A percentile compares a stretch with the other conserved stretches of the same genome.
These are phyloP conservation scores for Buathra laborator DNA, from an alignment of 2,888 invertebrate genomes.

Conservation along the genomic window DNA sequence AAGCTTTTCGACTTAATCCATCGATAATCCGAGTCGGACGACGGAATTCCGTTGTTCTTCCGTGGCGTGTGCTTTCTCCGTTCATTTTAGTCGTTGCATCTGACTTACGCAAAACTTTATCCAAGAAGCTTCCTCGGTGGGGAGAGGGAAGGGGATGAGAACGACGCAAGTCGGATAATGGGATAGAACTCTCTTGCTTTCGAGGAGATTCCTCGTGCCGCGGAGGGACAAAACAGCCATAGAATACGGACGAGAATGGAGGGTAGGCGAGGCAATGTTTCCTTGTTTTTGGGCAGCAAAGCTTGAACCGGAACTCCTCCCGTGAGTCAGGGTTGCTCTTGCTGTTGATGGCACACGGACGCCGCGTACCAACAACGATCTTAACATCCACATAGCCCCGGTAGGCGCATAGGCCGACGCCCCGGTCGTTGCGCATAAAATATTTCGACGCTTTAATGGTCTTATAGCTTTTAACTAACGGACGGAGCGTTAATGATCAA, in stretches of 20 bases:
- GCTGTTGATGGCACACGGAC: slow-evolving; percentile 38
- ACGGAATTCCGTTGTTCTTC: slow-evolving; percentile 30
- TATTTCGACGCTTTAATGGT: slow-evolving; percentile 81
- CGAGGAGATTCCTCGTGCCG: slow-evolving; percentile 45
- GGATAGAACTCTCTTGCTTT: slow-evolving; percentile 59
- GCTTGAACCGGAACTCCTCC: slow-evolving; percentile 49
- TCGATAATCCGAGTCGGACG: slow-evolving; percentile 66
- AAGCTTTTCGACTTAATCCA: slow-evolving; percentile 65
- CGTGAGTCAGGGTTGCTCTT: slow-evolving; percentile 50
- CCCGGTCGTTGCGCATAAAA: slow-evolving; percentile 79
- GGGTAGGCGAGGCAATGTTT: slow-evolving; percentile 18
- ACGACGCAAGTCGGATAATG: slow-evolving; percentile 60
- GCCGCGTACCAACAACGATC: slow-evolving; percentile 1
- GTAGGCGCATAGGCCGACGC: slow-evolving; percentile 70
- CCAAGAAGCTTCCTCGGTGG: slow-evolving; percentile 26
- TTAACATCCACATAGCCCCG: not conserved
- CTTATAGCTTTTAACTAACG: slow-evolving; percentile 81
- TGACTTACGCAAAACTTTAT: slow-evolving; percentile 51
- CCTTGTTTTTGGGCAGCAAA: slow-evolving; percentile 60
- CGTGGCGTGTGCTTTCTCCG: not conserved
- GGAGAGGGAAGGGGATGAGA: slow-evolving; percentile 8
- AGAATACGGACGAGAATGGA: slow-evolving; percentile 33
- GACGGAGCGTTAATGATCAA: slow-evolving; percentile 70
- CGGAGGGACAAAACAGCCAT: slow-evolving; percentile 52
- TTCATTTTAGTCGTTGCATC: slow-evolving; percentile 39